Base-by-base conservation (phyloP, 2,797 vertebrate genomes). In the Microctenopoma lineatum region DNA sequence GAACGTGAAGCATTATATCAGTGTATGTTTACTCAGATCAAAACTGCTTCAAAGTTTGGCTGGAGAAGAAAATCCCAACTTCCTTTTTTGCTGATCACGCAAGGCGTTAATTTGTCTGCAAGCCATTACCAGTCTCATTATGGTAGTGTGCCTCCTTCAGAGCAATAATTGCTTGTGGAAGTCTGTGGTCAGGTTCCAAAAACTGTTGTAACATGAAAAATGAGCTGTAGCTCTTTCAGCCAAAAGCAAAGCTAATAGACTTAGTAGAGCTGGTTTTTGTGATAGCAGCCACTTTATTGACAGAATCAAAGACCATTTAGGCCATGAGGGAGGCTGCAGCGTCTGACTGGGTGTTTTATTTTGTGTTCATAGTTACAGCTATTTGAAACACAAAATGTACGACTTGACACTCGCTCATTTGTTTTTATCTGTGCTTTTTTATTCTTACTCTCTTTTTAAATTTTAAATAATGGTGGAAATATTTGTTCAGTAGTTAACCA, bases 81-180 rank as follows among this genome's bases (percentile, higher is more conserved):
- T 39, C n/a, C 15, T 15, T 13, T 72, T 60, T 36, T 59, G 68
- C 44, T 66, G 52, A 80, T 89, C 63, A 63, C 48, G 63, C 66
- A 70, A 66, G 29, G 66, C 11, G 41, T 70, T 84, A 63, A 84
- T 86, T 70, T 79, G 58, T 70, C 59, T 79, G 68, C 53, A 54
- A 70, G 58, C 66, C 59, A 26, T 64, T 71, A 66, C 55, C 41
- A 16, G 74, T 45, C 84, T 85, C 71, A 64, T 87, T 77, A 72
- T 71, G 38, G 54, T 71, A 75, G 48, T n/a, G 45, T 27, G 68
- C 42, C 59, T 66, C 56, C 54, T 59, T 59, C 21, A 41, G 5
- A 70, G 59, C 36, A 26, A n/a, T 87, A 46, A 87, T 66, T 73
- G 41, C 75, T 79, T 62, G 62, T 75, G 79, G 71, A 81, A 70